Evolutionary conservation across 2,888 invertebrate genomes (phyloP).

Genomic region (Argyresthia goedartella): DNA sequence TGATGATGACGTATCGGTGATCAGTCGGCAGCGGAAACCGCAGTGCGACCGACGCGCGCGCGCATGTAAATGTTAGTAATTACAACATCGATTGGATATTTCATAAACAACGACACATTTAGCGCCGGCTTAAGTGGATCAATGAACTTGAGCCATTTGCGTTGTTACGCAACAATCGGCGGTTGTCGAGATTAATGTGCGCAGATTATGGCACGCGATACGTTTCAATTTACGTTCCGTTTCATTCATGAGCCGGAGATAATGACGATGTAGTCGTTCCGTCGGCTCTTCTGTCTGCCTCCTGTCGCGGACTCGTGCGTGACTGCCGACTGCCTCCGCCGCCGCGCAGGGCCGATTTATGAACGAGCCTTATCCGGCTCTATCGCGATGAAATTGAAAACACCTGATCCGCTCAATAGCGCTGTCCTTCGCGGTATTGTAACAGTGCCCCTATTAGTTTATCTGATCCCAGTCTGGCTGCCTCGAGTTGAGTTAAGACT

Average conservation of each 20-base stretch:
- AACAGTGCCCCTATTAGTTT: too few relatives aligned
- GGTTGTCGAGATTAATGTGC: slow-evolving; percentile 67
- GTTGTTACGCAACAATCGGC: slow-evolving; percentile 62
- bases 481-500: too few relatives aligned
- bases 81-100: slow-evolving; percentile 68
- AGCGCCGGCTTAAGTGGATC: slow-evolving; percentile 65
- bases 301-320: slow-evolving; percentile 14
- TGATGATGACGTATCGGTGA: slow-evolving; percentile 49
- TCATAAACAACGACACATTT: slow-evolving; percentile 62
- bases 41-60: slow-evolving; percentile 30
- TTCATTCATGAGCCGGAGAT: slow-evolving; percentile 65
- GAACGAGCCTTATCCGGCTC: background rate
- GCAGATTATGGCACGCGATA: slow-evolving; percentile 71
- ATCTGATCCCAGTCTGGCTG: too few relatives aligned
- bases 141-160: slow-evolving; percentile 68
- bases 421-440: too few relatives aligned
- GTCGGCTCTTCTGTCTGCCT: slow-evolving; percentile 45
- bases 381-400: background rate
- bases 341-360: background rate
- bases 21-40: slow-evolving; percentile 16
- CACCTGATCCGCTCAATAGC: background rate
- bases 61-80: slow-evolving; percentile 46
- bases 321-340: background rate
- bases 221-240: slow-evolving; percentile 67
- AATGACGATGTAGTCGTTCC: slow-evolving; percentile 55